Base-by-base conservation (phyloP, 1,140 invertebrate genomes). In the Meloidogyne hapla region DNA sequence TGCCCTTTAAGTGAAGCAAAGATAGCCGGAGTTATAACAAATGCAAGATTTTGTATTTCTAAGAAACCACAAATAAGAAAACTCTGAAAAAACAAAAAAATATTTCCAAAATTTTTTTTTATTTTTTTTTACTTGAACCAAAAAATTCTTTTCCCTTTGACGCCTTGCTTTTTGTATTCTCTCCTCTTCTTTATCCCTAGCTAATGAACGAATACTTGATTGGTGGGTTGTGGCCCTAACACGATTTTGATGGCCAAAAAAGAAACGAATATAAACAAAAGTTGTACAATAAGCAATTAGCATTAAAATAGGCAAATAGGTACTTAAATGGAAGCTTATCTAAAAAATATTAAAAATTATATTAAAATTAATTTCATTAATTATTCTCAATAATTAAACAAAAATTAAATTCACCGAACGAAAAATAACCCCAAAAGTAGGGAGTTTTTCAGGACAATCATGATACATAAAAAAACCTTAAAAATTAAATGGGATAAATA, bases 401-500 rank as follows among this genome's bases (percentile, higher is more conserved):
- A 45, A 25, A 56, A 25, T 23, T 21, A 26, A 1, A 6, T 6
- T 56, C 33, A 62, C 70, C 56, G 61, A 33, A 38, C 70, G 45
- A 13, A 61, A 73, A 18, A 73, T 28, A 26, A 26, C 4, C 12
- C 56, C 70, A 26, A 21, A 23, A 38, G 70, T 40, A 23, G 48
- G 21, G 9, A 73, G 21, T 25, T 26, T 5, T 4, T 23, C 26
- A 21, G 70, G 70, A 64, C 70, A 73, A 38, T 73, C 70, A 2
- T 73, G 70, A 38, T 40, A 73, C 70, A 73, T 56, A 64, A 61
- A 73, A 64, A 73, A 73, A 12, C 70, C 70, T 69, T 69, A 28
- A 69, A 69, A 45, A 3, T 6, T 5, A 4, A 5, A 28, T n/a
- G n/a, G n/a, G n/a, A n/a, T n/a, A n/a, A n/a, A n/a, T n/a, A n/a